Evolutionary conservation across 2,888 invertebrate species (phyloP), one percentile per base, ranked within the genome.

Genomic region (Chloroclystis v-ata): DNA sequence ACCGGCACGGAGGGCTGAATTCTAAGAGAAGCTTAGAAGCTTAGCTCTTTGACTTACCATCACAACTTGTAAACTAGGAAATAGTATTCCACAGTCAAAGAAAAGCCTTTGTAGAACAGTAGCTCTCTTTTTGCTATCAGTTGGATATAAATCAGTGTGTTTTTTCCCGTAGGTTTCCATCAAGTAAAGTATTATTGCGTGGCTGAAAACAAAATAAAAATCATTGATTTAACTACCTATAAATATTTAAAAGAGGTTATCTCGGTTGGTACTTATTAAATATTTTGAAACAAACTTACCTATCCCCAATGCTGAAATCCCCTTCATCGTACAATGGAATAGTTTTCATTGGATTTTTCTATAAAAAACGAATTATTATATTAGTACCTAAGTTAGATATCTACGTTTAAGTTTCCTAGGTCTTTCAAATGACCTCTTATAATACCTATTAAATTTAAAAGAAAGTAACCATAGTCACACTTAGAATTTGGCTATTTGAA

Each of bases 331-430:
- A 65, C 9, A 78, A 57, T 1, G 85, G 85, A 37, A 86, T 67
- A 0, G 85, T 83, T 49, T 71, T 72, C 83, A 86, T 84, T 1
- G 85, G 84, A 49, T 85, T 86, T 77, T 78, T 83, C 85, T 86
- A 70, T 42, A 73, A 35, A 1, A 10, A 41, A 25, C 0, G 24
- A 37, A 14, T n/a, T 4, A 28, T 35, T n/a, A n/a, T 24, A 24
- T 4, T 3, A 3, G 4, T 3, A n/a, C n/a, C n/a, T n/a, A n/a
- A n/a, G n/a, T n/a, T n/a, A n/a, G n/a, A n/a, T n/a, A n/a, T n/a
- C n/a, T n/a, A n/a, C n/a, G n/a, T n/a, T n/a, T n/a, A n/a, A n/a
- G n/a, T n/a, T n/a, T n/a, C n/a, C n/a, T n/a, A n/a, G n/a, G n/a
- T n/a, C n/a, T n/a, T n/a, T n/a, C n/a, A n/a, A n/a, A n/a, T n/a